phyloP scores from a whole-genome alignment of 1,140 invertebrate genomes.

The Pogonomyrmex barbatus region DNA sequence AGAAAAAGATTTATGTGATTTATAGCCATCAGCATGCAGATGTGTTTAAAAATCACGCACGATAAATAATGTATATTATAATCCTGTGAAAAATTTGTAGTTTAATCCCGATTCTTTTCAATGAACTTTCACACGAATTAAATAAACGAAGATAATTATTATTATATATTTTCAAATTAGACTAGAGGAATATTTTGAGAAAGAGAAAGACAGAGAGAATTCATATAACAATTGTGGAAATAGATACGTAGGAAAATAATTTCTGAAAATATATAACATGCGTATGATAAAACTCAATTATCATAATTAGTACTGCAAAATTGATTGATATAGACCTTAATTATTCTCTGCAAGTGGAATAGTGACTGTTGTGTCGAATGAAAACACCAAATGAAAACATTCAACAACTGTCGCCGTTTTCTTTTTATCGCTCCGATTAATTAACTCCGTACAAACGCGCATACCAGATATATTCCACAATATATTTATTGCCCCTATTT shows the following conservation, averaged over 20 bases:
- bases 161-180: background rate
- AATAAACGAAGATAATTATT: background rate
- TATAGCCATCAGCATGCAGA: background rate
- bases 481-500: background rate
- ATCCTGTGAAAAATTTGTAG: background rate
- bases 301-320: background rate
- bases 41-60: background rate
- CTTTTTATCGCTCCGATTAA: background rate
- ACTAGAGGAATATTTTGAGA: background rate
- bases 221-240: background rate
- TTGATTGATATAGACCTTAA: background rate
- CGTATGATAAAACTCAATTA: background rate
- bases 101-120: background rate
- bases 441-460: constrained; percentile 3
- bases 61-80: background rate
- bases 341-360: background rate
- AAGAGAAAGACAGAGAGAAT: background rate
- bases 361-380: background rate
- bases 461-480: background rate
- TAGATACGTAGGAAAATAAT: background rate
- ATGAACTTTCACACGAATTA: background rate
- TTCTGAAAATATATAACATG: background rate
- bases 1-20: background rate
- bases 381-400: background rate
- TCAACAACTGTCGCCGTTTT: background rate